Conservation (phyloP, 2,113 vertebrate species). For the Vimba vimba region DNA sequence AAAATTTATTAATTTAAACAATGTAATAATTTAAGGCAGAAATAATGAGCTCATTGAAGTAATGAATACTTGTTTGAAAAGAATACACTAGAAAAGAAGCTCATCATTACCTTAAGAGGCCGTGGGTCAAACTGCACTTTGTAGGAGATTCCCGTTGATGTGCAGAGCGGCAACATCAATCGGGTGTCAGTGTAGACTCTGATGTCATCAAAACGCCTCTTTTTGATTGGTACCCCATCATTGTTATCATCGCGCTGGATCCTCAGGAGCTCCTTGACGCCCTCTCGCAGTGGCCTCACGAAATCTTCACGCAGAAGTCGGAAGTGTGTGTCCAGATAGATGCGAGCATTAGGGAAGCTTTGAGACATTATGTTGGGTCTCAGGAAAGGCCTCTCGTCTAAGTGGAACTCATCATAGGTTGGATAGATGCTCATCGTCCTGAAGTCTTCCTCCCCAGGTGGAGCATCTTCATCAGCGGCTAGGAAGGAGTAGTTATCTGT, state of each 20-base stretch:
- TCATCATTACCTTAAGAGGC: constrained; percentile 74
- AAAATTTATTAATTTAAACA: no score
- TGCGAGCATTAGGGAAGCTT: constrained; percentile 78
- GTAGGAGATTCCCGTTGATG: constrained; percentile 81
- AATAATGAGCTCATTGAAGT: no score
- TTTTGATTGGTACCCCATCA: constrained; percentile 72
- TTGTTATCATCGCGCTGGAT: constrained; percentile 63
- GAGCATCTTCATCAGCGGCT: constrained; percentile 59
- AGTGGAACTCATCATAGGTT: constrained; percentile 81
- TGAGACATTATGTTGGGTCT: constrained; percentile 82
- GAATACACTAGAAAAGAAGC: not conserved
- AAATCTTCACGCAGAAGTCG: constrained; percentile 94
- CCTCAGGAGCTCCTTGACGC: constrained; percentile 82
- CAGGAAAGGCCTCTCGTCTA: constrained; percentile 82
- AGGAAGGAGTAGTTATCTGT: constrained; percentile 79
- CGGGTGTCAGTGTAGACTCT: constrained; percentile 83
- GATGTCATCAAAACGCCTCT: constrained; percentile 86
- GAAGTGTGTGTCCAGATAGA: constrained; percentile 94
- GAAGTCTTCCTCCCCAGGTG: constrained; percentile 75
- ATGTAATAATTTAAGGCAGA: no score
- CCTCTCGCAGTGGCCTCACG: constrained; percentile 88
- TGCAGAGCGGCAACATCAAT: constrained; percentile 80
- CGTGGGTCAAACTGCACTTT: constrained; percentile 84
- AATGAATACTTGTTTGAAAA: no score
- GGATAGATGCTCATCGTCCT: constrained; percentile 85